phyloP scores from a whole-genome alignment of 1,140 invertebrate species.

The Neuroterus valhalla region DNA sequence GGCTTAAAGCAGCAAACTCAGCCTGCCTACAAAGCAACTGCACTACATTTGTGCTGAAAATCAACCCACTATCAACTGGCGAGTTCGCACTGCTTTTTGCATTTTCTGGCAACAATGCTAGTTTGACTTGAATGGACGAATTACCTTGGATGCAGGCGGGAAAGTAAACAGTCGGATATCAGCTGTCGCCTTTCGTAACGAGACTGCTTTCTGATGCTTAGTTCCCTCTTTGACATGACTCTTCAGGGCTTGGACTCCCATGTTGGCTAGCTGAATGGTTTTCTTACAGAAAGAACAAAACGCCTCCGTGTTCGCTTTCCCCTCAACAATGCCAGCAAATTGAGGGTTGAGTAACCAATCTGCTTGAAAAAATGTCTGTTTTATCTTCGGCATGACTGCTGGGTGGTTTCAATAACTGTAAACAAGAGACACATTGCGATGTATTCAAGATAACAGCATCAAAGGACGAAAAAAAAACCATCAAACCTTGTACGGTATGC shows the following conservation, averaged over 20 bases:
- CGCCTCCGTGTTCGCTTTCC: not conserved
- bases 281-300: not conserved
- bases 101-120: too few species aligned
- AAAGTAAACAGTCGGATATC: not conserved
- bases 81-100: too few species aligned
- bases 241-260: not conserved
- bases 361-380: not conserved
- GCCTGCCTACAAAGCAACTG: too few species aligned
- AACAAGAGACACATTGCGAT: too few species aligned
- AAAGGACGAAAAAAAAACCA: too few species aligned
- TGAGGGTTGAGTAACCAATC: not conserved
- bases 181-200: not conserved
- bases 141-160: not conserved
- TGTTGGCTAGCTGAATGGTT: not conserved
- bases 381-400: not conserved
- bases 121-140: too few species aligned
- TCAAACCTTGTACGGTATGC: too few species aligned
- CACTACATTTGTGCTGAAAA: too few species aligned
- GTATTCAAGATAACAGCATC: too few species aligned
- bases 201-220: not conserved
- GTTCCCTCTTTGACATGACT: not conserved
- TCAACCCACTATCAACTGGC: too few species aligned
- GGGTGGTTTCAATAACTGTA: too few species aligned
- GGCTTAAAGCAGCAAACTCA: too few species aligned
- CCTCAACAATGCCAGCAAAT: not conserved